Evolutionary conservation across 2,113 vertebrate species (phyloP).

Genomic region (Chrysemys picta): DNA sequence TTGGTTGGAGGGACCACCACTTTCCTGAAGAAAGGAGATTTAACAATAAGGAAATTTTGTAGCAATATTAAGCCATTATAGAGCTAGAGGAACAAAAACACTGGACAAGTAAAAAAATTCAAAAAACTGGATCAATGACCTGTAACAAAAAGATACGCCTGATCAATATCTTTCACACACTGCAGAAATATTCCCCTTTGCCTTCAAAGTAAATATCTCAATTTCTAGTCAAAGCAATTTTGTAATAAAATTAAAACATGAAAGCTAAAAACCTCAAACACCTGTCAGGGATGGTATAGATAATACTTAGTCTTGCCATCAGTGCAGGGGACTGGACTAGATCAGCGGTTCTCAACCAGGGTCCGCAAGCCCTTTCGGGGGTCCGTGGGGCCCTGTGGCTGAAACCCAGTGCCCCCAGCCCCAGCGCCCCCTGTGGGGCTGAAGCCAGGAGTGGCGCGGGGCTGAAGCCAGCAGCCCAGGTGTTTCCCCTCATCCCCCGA

Average conservation of each 20-base stretch:
- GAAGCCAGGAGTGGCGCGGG: too few species aligned
- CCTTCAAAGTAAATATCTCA: background rate
- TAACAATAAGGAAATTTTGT: background rate
- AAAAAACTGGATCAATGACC: background rate
- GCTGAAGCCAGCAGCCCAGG: too few species aligned
- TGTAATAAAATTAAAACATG: background rate
- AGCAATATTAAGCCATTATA: background rate
- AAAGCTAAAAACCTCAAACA: background rate
- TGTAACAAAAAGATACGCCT: background rate
- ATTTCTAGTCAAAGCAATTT: background rate
- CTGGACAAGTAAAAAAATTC: background rate
- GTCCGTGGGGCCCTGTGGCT: too few species aligned
- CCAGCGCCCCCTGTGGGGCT: too few species aligned
- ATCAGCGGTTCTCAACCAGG: too few species aligned
- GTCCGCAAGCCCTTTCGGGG: too few species aligned
- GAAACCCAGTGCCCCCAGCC: too few species aligned
- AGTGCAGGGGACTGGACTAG: too few species aligned
- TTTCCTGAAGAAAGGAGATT: background rate
- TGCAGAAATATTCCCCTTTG: background rate
- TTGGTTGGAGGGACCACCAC: background rate
- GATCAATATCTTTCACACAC: background rate
- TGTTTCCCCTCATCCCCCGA: too few species aligned
- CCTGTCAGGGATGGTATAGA: too few species aligned
- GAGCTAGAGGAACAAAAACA: background rate
- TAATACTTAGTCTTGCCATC: too few species aligned